Evolutionary conservation across 2,797 vertebrate genomes (phyloP), one percentile per base, ranked within the genome.

Genomic region (Anas capensis): DNA sequence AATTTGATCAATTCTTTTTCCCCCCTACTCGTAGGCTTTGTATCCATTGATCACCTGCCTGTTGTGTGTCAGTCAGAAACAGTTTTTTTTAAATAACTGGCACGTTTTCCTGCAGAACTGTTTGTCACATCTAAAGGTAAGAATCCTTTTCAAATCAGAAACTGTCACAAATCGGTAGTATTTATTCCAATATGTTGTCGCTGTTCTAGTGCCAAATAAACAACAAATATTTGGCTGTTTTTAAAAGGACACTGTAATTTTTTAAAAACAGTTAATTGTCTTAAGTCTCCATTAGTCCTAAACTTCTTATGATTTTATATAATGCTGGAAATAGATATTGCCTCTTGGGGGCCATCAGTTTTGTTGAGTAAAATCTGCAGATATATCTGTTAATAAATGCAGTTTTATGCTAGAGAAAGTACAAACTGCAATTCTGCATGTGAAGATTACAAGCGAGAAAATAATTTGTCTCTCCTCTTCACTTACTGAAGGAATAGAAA

Each of bases 71-170:
- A 99, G 99, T 98, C 99, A 99, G 98, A 99, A 99, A 98, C 99
- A 99, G 97, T 99, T 99, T 98, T 99, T 99, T 98, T 99, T 99
- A 98, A 99, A 99, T 98, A 99, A 99, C 98, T 99, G 99, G 99
- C 99, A 99, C 98, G 99, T 99, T 98, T 99, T 99, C 98, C 99
- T 99, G 97, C 99, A 99, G 98, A 99, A 99, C 98, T 99, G 99
- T 98, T 98, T 99, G 96, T 99, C 99, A 31, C 99, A 99, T 97
- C 98, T 99, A 92, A 99, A 99, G 99, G 99, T 99, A 99, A 98
- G 96, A 96, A 14, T 31, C 53, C 70, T 86, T 96, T 93, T 89
- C 60, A 61, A 93, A 95, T 96, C 84, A 95, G 84, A 68, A 92
- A 81, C 66, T 94, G 24, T 93, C 65, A 46, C 78, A 78, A 92